Evolutionary conservation across 2,113 vertebrate species (phyloP), one percentile per base, ranked within the genome.

Genomic region (Microtus montanus): DNA sequence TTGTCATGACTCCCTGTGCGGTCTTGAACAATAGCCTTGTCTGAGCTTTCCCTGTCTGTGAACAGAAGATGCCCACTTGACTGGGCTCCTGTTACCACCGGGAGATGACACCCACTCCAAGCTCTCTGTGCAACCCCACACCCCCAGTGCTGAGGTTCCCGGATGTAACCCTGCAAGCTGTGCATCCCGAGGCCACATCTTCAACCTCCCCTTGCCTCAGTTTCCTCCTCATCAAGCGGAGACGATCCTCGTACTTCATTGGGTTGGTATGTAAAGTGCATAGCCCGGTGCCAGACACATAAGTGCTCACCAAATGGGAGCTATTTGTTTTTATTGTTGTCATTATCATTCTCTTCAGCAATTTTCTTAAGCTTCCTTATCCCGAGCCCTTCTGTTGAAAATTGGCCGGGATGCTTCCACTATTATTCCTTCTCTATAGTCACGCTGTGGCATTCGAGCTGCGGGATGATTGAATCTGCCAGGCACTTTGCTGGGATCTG

Each of bases 371-470:
- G 70, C 95, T 97, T 93, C 95, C 94, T 97, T 95, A 96, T 97
- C 94, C 95, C 73, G 70, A 97, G 84, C 92, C 75, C 93, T 96
- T 97, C 96, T 97, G 93, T 96, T 95, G 93, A 93, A 97, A 96
- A 96, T 96, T 96, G 96, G 94, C 96, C 17, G 4, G 92, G 92
- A 63, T 93, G 94, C 77, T 80, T 78, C 77, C 80, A 82, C 96
- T 96, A 94, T 97, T 96, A 95, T 97, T 94, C 94, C 95, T 93
- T 87, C 89, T 96, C 91, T 94, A 41, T 79, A 95, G 96, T 97
- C 95, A 79, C 88, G 97, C 96, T 97, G 97, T 96, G 97, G 94
- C 93, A 95, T 96, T 94, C 93, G 95, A 96, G 93, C 97, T 95
- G 93, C 87, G 85, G 80, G 90, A 9, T 95, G 96, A 97, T 92